Conservation (phyloP, 2,797 vertebrate genomes). For the Premnoplex brunnescens region DNA sequence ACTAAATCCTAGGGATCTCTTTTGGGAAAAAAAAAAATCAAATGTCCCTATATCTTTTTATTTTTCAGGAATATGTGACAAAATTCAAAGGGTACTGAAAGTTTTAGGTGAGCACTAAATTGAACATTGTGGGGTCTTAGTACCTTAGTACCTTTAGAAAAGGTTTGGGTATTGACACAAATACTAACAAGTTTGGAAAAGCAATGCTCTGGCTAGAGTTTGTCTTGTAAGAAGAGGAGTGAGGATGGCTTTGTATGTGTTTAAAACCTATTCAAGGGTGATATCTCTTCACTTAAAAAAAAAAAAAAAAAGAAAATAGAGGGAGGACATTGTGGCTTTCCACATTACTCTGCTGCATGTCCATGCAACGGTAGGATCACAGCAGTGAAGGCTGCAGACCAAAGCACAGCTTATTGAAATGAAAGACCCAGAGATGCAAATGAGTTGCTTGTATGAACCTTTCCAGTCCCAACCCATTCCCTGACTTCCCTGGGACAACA, state of each 20-base stretch:
- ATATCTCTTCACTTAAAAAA: not conserved
- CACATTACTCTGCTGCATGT: not conserved
- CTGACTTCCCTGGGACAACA: not conserved
- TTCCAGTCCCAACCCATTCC: not conserved
- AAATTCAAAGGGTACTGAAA: not conserved
- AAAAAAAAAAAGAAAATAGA: not conserved
- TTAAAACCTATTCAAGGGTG: not conserved
- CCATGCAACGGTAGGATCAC: not conserved
- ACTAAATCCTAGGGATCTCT: not conserved
- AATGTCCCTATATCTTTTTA: not conserved
- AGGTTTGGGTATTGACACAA: not conserved
- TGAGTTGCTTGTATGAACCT: rapidly evolving
- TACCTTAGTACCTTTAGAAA: not conserved
- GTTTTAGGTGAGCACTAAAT: not conserved
- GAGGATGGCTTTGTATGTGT: not conserved
- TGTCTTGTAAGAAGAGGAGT: not conserved
- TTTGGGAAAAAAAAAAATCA: not conserved
- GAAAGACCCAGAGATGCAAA: not conserved
- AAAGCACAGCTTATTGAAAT: not conserved
- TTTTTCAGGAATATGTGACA: not conserved
- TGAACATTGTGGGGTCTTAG: not conserved
- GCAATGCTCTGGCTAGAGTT: not conserved
- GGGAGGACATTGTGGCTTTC: not conserved
- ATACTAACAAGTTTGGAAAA: not conserved
- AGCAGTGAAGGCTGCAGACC: not conserved